Conservation (phyloP, 1,140 invertebrate genomes). For the Telenomus remus region DNA sequence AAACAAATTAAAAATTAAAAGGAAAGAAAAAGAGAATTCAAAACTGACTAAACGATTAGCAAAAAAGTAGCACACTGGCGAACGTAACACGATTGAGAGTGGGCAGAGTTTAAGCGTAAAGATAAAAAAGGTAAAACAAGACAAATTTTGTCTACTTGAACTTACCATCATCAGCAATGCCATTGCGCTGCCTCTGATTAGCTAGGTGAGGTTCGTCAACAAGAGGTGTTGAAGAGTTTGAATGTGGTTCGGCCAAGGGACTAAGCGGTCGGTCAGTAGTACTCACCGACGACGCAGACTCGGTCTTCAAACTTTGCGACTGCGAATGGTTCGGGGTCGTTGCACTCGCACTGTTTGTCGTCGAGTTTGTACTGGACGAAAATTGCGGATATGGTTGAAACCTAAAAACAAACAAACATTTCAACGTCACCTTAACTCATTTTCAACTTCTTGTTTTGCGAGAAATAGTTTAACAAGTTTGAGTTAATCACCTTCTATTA, state of each 20-base stretch:
- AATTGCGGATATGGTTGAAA: constrained; percentile 72
- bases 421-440: too few species aligned
- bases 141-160: neutral
- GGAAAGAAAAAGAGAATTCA: neutral
- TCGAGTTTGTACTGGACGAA: constrained; percentile 57
- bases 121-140: constrained; percentile 1
- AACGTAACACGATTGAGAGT: constrained; percentile 8
- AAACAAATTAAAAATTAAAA: constrained; percentile 1
- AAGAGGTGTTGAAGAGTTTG: constrained; percentile 79
- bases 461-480: too few species aligned
- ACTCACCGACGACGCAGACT: constrained; percentile 69
- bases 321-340: constrained; percentile 64
- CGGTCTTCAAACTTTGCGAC: constrained; percentile 65
- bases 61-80: constrained; percentile 9
- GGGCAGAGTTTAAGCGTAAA: neutral
- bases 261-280: constrained; percentile 73
- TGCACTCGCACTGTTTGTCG: constrained; percentile 57
- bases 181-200: constrained; percentile 69
- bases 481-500: constrained; percentile 59
- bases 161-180: constrained; percentile 71
- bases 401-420: constrained; percentile 58
- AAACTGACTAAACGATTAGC: constrained; percentile 13
- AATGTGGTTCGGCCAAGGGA: constrained; percentile 77
- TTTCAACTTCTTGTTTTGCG: too few species aligned
- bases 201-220: constrained; percentile 77